A percentile compares a stretch with the other conserved stretches of the same genome.
These are phyloP conservation scores for Montipora cactus DNA, from an alignment of 64 coral and sea anemone genomes.

Conservation along the genomic window DNA sequence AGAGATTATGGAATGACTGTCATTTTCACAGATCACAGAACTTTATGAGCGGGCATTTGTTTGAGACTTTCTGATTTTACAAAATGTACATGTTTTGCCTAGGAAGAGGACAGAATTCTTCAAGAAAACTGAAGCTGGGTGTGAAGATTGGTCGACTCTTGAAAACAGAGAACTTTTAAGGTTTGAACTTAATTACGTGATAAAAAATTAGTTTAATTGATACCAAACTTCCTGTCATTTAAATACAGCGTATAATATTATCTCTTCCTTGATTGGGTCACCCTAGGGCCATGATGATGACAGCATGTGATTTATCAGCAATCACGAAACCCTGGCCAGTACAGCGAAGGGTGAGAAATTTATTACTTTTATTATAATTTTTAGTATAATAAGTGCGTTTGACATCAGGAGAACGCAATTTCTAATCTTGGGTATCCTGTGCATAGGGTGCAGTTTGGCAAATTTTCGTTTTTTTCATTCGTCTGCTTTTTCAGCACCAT, in stretches of 20 bases:
- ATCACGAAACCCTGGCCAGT: constrained; percentile 97
- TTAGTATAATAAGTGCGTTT: not conserved
- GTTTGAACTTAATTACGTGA: not conserved
- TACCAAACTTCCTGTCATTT: too few relatives aligned
- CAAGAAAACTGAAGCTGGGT: constrained; percentile 78
- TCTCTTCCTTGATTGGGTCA: constrained; percentile 9
- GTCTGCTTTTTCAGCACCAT: too few relatives aligned
- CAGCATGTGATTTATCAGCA: constrained; percentile 93
- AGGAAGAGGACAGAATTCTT: constrained; percentile 94
- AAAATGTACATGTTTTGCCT: not conserved
- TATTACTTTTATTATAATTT: not conserved
- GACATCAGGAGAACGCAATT: too few relatives aligned
- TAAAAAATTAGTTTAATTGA: too few relatives aligned
- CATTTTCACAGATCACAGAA: too few relatives aligned
- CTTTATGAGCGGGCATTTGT: too few relatives aligned
- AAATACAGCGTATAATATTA: not conserved
- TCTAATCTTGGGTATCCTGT: too few relatives aligned
- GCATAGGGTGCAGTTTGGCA: too few relatives aligned
- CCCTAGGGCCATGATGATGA: constrained; percentile 95
- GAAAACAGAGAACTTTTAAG: constrained; percentile 83
- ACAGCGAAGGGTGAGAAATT: constrained; percentile 75
- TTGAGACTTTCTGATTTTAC: too few relatives aligned
- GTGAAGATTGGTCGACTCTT: constrained; percentile 63
- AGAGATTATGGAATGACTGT: too few relatives aligned
- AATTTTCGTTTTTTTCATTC: too few relatives aligned